Base-by-base conservation (phyloP, 2,113 vertebrate genomes). In the Mus musculus region DNA sequence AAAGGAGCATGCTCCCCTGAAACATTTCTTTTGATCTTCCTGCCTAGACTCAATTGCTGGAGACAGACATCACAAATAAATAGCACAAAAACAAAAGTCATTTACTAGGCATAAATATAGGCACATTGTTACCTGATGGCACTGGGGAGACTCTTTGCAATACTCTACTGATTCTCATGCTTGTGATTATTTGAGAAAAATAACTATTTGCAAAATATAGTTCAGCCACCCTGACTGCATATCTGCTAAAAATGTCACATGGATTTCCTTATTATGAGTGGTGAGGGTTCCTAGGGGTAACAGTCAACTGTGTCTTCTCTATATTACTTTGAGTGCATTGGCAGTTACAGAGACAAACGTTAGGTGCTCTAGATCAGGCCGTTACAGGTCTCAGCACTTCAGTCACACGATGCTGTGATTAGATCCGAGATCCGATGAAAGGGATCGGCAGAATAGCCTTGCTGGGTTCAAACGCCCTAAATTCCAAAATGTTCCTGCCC, bases 1-100 rank as follows among this genome's bases (percentile, higher is more conserved):
- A 93, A 92, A n/a, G 9, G 10, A 12, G 1, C 17, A 46, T 22
- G 20, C 13, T 82, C 19, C 26, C 6, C 19, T 84, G 17, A 0
- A 87, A 13, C 30, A 24, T 49, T 0, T n/a, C 61, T 92, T 67
- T 87, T 49, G 28, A 11, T 8, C 16, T 95, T 89, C 17, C 76
- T 91, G 9, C 4, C 5, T 88, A 19, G 13, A 78, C 56, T 19
- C 52, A 77, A n/a, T 88, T 90, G 17, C n/a, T 84, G 30, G 72
- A 95, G 26, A 46, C 3, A 86, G 26, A 95, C 93, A 91, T 84
- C 78, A 90, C 3, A 94, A 16, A n/a, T 72, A 26, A 90, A 90
- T 95, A 71, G 24, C 14, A 10, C 56, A 52, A 78, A 88, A 59
- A 80, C 26, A 81, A 80, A 91, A 89, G 73, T 26, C 46, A 92